Conservation (phyloP, 2,113 vertebrate species). For the Cygnus buccinator region DNA sequence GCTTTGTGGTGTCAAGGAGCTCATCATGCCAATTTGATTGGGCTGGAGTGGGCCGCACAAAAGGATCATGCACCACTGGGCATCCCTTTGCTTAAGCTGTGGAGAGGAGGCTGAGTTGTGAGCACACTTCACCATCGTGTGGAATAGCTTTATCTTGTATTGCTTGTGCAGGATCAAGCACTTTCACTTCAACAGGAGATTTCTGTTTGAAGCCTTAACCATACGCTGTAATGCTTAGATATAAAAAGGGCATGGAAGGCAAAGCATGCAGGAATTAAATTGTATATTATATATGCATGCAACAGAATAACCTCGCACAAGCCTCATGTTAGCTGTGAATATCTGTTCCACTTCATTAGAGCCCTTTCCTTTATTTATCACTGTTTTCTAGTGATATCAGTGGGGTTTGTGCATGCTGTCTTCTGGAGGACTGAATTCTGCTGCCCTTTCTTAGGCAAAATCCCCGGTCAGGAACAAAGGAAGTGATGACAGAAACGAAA, state of each 20-base stretch:
- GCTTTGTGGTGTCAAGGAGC: not conserved
- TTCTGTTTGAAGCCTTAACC: conserved; percentile 60
- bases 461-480: not conserved
- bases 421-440: not conserved
- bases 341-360: conserved; percentile 53
- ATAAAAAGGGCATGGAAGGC: not conserved
- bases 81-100: not conserved
- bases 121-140: not conserved
- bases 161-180: conserved; percentile 39
- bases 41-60: not conserved
- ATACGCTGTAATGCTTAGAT: not conserved
- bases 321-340: not conserved
- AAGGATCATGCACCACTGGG: not conserved
- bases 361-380: conserved; percentile 18
- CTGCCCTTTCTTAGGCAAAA: not conserved
- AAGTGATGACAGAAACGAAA: conserved; percentile 3
- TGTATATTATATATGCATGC: conserved; percentile 12
- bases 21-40: not conserved
- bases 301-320: not conserved
- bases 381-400: not conserved
- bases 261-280: conserved; percentile 46
- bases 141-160: conserved; percentile 19
- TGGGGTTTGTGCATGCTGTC: not conserved
- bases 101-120: not conserved
- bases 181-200: conserved; percentile 59